phyloP scores from a whole-genome alignment of 2,797 vertebrate species.

The Sylvilagus floridanus region DNA sequence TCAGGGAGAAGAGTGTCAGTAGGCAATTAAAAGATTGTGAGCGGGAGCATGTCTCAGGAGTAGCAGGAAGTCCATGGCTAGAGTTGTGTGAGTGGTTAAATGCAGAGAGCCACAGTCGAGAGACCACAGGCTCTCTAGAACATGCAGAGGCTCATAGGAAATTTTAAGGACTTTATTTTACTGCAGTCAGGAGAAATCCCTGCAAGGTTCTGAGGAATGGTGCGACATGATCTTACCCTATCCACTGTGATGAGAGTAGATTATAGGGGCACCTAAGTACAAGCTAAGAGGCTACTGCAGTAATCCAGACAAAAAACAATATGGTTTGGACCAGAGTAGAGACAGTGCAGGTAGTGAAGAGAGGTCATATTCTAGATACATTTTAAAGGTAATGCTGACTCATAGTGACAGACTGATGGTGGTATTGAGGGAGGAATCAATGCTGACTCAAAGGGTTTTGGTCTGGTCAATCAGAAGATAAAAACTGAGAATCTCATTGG shows the following conservation, averaged over 20 bases:
- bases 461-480: background rate
- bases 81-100: background rate
- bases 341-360: background rate
- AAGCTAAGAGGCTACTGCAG: background rate
- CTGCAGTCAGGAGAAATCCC: constrained; percentile 1
- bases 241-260: background rate
- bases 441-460: background rate
- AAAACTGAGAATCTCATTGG: background rate
- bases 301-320: background rate
- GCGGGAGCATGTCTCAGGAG: background rate
- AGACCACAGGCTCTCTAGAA: background rate
- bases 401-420: background rate
- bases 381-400: background rate
- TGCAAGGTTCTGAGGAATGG: constrained; percentile 7
- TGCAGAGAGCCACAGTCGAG: background rate
- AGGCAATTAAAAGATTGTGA: background rate
- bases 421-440: background rate
- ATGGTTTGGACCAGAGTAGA: background rate
- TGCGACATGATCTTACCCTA: background rate
- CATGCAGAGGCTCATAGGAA: background rate
- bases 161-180: constrained; percentile 52
- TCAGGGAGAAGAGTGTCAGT: background rate
- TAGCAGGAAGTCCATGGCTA: background rate
- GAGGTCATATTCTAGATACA: background rate
- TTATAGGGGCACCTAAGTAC: background rate